phyloP scores from a whole-genome alignment of 2,888 invertebrate species.

The Hipparchia sbordonii region DNA sequence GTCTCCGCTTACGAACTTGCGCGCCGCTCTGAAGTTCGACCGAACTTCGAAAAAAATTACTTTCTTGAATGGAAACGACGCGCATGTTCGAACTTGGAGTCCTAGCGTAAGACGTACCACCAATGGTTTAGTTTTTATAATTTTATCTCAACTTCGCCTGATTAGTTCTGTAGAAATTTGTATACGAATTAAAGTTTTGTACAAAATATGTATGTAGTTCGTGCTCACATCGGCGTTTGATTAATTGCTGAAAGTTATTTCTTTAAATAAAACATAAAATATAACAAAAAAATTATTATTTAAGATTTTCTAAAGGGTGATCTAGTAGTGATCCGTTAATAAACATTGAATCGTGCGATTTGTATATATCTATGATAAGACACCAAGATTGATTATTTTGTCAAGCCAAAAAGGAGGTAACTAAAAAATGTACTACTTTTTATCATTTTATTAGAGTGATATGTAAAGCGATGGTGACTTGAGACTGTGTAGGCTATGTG shows the following conservation, averaged over 20 bases:
- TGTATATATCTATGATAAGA: constrained; percentile 3
- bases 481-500: not conserved
- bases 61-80: not conserved
- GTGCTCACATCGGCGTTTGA: constrained; percentile 7
- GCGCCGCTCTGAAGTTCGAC: not conserved
- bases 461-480: not conserved
- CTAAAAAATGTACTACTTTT: not conserved
- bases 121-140: constrained; percentile 15
- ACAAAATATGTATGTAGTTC: constrained; percentile 31
- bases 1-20: not conserved
- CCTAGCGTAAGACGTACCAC: constrained; percentile 3
- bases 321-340: not conserved
- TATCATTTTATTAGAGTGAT: no score
- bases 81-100: not conserved
- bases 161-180: constrained; percentile 20
- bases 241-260: not conserved
- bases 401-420: not conserved
- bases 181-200: constrained; percentile 34
- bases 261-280: not conserved
- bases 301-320: not conserved
- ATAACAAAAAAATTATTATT: not conserved
- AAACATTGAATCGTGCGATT: not conserved
- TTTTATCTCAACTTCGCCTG: constrained; percentile 12
- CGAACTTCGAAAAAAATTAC: not conserved
- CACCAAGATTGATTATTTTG: not conserved